Conservation (phyloP, 2,888 invertebrate genomes). For the Eupithecia inturbata region DNA sequence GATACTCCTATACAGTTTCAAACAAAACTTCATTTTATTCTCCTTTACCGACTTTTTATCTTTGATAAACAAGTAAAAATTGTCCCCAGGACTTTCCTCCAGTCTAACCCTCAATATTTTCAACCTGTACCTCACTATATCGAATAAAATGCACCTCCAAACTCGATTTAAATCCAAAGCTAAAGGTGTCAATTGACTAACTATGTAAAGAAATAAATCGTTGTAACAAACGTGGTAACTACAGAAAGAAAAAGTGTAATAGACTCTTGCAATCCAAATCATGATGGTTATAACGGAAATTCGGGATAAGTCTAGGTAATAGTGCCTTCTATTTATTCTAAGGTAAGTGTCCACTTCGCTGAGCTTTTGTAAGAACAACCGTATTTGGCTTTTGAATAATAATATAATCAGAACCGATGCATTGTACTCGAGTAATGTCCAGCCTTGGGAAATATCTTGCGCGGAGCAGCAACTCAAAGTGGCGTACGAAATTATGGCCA, state of each 20-base stretch:
- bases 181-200: conserved; percentile 62
- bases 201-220: conserved; percentile 49
- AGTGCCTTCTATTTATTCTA: conserved; percentile 58
- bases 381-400: conserved; percentile 56
- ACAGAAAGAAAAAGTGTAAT: conserved; percentile 60
- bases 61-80: conserved; percentile 66
- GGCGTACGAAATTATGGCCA: conserved; percentile 50
- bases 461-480: conserved; percentile 58
- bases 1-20: conserved; percentile 64
- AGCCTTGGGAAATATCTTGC: conserved; percentile 55
- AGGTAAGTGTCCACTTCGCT: conserved; percentile 60
- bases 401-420: conserved; percentile 57
- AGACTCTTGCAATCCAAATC: conserved; percentile 59
- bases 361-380: conserved; percentile 55
- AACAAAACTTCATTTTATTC: conserved; percentile 63
- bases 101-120: conserved; percentile 62
- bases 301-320: conserved; percentile 50
- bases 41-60: conserved; percentile 64
- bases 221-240: conserved; percentile 52
- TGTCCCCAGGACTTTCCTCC: conserved; percentile 59
- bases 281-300: conserved; percentile 49
- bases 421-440: conserved; percentile 67
- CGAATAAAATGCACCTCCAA: conserved; percentile 69
- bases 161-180: conserved; percentile 70
- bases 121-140: conserved; percentile 65